Evolutionary conservation across 2,113 vertebrate genomes (phyloP), one percentile per base, ranked within the genome.

Genomic region (Sylvilagus bachmani): DNA sequence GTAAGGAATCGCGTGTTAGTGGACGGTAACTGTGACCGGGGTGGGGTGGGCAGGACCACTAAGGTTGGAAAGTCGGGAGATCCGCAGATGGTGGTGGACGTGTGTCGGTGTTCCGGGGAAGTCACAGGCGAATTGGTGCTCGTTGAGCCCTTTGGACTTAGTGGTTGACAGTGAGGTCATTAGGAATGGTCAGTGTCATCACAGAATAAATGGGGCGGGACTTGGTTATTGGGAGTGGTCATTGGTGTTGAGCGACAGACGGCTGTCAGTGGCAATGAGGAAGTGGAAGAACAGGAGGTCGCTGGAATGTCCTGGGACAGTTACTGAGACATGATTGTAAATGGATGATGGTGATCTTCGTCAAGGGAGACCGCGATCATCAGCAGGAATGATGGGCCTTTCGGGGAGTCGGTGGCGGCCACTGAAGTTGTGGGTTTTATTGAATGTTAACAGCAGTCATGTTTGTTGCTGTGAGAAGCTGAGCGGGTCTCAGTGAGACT

Each of bases 1-100:
- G 64, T 89, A 90, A 95, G 80, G 84, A 91, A 81, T 8, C 51
- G 74, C 14, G 44, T 79, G 13, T 92, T 86, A 64, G 62, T 61
- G 27, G 12, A 14, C 75, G 8, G 81, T 82, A 38, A 53, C 64
- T 55, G 16, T 25, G 24, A 62, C 70, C n/a, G 25, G 36, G 14
- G 51, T 5, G 53, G n/a, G 49, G 44, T 44, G 44, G 44, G 44
- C 44, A 44, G 44, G 44, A 44, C 44, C 44, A 44, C 44, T 8
- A 44, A 44, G 44, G 44, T 27, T 84, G 71, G 71, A 87, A 51
- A 64, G 17, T 31, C 12, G 12, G 90, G 75, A 29, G 24, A 75
- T 51, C 17, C 6, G 4, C 16, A 19, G 62, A 6, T 75, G 11
- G 36, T 33, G 81, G 10, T 55, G 51, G 73, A 29, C 61, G 6